Conservation (phyloP, 1,140 invertebrate genomes). For the Eriosoma lanigerum region DNA sequence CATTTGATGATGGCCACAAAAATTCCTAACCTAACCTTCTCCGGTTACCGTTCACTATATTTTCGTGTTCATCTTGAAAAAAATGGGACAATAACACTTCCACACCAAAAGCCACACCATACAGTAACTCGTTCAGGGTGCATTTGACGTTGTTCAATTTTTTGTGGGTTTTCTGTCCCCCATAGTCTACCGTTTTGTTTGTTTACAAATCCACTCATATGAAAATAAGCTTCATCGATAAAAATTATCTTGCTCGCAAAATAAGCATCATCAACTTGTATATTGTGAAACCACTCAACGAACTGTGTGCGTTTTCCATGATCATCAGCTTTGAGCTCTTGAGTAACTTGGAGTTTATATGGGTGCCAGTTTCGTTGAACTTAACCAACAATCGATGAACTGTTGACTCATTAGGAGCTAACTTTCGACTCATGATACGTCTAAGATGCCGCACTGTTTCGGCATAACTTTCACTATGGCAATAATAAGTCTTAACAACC, state of each 20-base stretch:
- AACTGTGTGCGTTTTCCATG: background rate
- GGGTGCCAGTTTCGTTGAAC: too few species aligned
- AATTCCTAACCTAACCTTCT: slow-evolving; percentile 53
- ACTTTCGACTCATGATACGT: too few species aligned
- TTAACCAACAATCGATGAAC: too few species aligned
- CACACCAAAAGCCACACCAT: background rate
- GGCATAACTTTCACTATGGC: too few species aligned
- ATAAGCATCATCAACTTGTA: background rate
- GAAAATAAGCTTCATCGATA: slow-evolving; percentile 57
- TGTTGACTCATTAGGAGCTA: too few species aligned
- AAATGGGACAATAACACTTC: slow-evolving; percentile 44
- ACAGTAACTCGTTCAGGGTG: background rate
- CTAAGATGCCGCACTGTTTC: too few species aligned
- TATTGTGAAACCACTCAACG: background rate
- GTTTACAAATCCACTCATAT: slow-evolving; percentile 57
- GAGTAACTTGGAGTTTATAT: too few species aligned
- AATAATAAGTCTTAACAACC: too few species aligned
- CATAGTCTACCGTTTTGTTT: slow-evolving; percentile 54
- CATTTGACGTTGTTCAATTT: too few species aligned
- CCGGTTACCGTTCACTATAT: slow-evolving; percentile 55
- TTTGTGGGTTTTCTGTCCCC: slow-evolving; percentile 12
- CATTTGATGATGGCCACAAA: background rate
- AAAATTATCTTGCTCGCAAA: background rate
- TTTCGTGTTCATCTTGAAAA: slow-evolving; percentile 54
- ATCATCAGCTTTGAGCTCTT: background rate